phyloP scores from a whole-genome alignment of 2,113 vertebrate species.

The human region DNA sequence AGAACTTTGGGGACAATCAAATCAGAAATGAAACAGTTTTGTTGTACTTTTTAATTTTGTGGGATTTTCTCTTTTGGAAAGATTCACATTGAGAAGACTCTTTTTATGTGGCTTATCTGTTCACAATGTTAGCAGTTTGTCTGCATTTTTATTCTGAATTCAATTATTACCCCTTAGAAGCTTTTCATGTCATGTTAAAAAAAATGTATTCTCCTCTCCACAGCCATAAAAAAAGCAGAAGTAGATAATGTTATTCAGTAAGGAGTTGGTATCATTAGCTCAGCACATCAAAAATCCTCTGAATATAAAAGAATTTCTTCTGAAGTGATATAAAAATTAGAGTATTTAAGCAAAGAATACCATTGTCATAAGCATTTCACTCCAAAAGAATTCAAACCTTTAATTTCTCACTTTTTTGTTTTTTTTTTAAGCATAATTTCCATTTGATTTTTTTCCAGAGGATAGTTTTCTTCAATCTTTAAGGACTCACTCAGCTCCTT shows the following conservation, averaged over 20 bases:
- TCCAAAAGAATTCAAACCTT: slow-evolving; percentile 28
- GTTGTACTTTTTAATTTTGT: slow-evolving; percentile 54
- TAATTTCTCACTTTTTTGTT: slow-evolving; percentile 37
- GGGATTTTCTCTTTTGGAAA: slow-evolving; percentile 53
- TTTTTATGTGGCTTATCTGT: slow-evolving; percentile 47
- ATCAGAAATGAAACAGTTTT: slow-evolving; percentile 35
- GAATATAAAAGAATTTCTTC: slow-evolving; percentile 60
- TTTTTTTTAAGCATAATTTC: not conserved
- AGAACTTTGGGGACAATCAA: not conserved
- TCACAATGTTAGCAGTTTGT: slow-evolving; percentile 58
- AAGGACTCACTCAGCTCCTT: not conserved
- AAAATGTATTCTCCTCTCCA: not conserved
- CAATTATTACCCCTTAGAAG: slow-evolving; percentile 60
- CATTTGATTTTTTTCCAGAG: not conserved
- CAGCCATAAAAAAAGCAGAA: slow-evolving; percentile 44
- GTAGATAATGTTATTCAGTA: slow-evolving; percentile 53
- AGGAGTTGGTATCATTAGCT: slow-evolving; percentile 52
- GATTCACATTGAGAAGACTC: slow-evolving; percentile 53
- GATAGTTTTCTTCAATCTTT: not conserved
- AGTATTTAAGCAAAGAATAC: slow-evolving; percentile 63
- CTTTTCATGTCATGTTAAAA: slow-evolving; percentile 57
- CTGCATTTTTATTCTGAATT: slow-evolving; percentile 58
- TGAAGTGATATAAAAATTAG: slow-evolving; percentile 68
- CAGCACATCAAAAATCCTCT: slow-evolving; percentile 52
- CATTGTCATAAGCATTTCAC: slow-evolving; percentile 62